Evolutionary conservation across 2,797 vertebrate species (phyloP), one percentile per base, ranked within the genome.

Genomic region (Xenentodon cancila): DNA sequence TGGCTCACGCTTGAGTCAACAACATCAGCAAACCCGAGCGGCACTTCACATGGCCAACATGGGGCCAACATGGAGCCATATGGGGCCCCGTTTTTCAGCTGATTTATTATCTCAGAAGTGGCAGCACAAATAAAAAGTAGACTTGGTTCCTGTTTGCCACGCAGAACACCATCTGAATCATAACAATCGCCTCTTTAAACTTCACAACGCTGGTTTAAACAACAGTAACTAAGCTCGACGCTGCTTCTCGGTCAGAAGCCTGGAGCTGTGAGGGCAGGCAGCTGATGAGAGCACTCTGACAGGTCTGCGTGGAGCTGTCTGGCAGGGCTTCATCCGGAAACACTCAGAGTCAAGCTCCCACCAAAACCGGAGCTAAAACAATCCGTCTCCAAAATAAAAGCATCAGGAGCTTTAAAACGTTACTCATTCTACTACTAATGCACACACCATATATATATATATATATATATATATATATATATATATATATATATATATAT

Each of bases 201-300:
- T 58, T 71, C 42, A 15, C 57, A 19, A 19, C 44, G 25, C 11
- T 53, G 67, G 3, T 7, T 43, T 50, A 56, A 82, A 59, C 46
- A 74, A 45, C 67, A 21, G 34, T 75, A 44, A 88, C 71, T 18
- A 65, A 62, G 40, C 6, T 15, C 49, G 78, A 74, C 81, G 73
- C 45, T 1, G 71, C 3, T 64, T 30, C 68, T 64, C 21, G 20
- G 44, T 44, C n/a, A 46, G 47, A 30, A 32, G 71, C 84, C 81
- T 16, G 45, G 2, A 25, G 75, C 73, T 57, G 45, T 1, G 68
- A 73, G 63, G 18, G 16, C 17, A 11, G 8, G 8, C 61, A 46
- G 49, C 62, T 77, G 86, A 84, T 69, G 75, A 81, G 79, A 84
- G 86, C 84, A 55, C 81, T 63, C 68, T 77, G 86, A 91, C 92